Base-by-base conservation (phyloP, 2,888 invertebrate genomes). In the Polyommatus iphigenia region DNA sequence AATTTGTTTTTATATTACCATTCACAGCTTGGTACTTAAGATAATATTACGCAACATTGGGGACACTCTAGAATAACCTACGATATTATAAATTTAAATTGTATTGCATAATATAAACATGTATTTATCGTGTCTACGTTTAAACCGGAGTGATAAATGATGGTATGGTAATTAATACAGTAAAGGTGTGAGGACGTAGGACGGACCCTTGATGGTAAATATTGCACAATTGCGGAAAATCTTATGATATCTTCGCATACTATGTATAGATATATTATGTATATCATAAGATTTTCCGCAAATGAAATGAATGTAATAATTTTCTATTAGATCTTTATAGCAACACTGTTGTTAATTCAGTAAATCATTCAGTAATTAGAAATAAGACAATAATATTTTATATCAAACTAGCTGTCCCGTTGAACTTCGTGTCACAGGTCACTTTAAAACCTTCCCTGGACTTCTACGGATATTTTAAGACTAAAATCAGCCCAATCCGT, bases 1-100 rank as follows among this genome's bases (percentile, higher is more conserved):
- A 54, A 75, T 75, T 75, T 75, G 75, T 75, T 75, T 75, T 75
- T 54, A 46, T 75, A 75, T 75, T 54, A 75, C 50, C 75, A 54
- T 75, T 29, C 54, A 75, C 75, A 54, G 54, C 24, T 73, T 46
- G 46, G 46, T 75, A 54, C 75, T 75, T 54, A 50, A 54, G 24
- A 29, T 75, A 24, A 75, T 75, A 54, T 75, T 75, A 50, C 54
- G 75, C 54, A 75, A 75, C 54, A 50, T 75, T 75, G 50, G 75
- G 46, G 75, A 50, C 73, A 46, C 13, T 75, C 75, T 75, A 75
- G 75, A 75, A 75, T 75, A 29, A 75, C 75, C 54, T 75, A 50
- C 50, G 73, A 73, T 18, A 46, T 32, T 75, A 50, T 75, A 75
- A 29, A 75, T 75, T 75, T 24, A 29, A 75, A 75, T 75, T 50